phyloP scores from a whole-genome alignment of 2,888 invertebrate species.

The Noctua pronuba region DNA sequence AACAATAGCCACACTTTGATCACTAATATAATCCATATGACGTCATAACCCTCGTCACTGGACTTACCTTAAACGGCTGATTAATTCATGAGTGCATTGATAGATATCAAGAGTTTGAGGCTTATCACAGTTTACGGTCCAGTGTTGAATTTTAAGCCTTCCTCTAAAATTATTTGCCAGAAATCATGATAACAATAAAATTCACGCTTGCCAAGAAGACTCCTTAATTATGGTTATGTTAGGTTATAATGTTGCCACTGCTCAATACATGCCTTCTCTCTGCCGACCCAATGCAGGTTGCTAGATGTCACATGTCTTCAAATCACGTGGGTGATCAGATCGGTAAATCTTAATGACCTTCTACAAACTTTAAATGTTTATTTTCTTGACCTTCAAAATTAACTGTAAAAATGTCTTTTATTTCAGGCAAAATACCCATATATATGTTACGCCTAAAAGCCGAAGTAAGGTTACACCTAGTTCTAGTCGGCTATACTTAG shows the following conservation, averaged over 20 bases:
- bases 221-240: not conserved
- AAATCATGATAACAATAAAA: not conserved
- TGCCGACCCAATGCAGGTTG: not conserved
- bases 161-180: not conserved
- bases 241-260: not conserved
- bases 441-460: no score
- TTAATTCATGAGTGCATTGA: conserved; percentile 26
- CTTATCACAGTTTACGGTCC: conserved; percentile 11
- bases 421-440: no score
- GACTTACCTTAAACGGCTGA: not conserved
- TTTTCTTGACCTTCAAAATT: not conserved
- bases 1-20: not conserved
- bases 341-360: no score
- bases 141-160: not conserved
- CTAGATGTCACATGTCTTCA: not conserved
- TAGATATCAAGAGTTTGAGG: not conserved
- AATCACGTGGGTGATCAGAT: not conserved
- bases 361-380: not conserved
- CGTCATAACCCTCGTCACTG: conserved; percentile 42
- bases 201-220: not conserved
- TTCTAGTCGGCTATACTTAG: no score
- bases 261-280: not conserved
- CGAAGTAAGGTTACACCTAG: no score
- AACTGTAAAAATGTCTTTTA: no score
- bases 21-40: conserved; percentile 14